phyloP scores from a whole-genome alignment of 1,140 invertebrate species.

The Oryzaephilus surinamensis region DNA sequence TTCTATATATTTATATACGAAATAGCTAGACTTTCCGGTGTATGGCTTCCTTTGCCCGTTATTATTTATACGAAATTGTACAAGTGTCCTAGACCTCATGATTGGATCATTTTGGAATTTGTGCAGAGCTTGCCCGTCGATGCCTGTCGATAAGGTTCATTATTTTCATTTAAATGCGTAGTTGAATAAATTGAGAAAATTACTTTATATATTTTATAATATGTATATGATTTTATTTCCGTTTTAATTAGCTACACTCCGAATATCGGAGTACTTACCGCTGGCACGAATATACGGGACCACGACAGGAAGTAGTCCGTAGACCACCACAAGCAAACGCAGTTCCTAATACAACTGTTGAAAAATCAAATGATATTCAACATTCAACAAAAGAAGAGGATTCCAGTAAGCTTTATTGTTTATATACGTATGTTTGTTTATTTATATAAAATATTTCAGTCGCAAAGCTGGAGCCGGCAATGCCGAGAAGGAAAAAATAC shows the following conservation, averaged over 20 bases:
- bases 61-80: slow-evolving; percentile 8
- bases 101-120: slow-evolving; percentile 91
- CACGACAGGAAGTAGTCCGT: slow-evolving; percentile 46
- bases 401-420: slow-evolving; percentile 9
- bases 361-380: slow-evolving; percentile 29
- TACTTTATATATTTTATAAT: not conserved
- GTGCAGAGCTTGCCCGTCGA: slow-evolving; percentile 84
- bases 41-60: slow-evolving; percentile 19
- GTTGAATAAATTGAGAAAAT: not conserved
- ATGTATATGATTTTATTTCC: not conserved
- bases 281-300: slow-evolving; percentile 81
- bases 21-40: slow-evolving; percentile 13
- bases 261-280: slow-evolving; percentile 86
- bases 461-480: slow-evolving; percentile 60
- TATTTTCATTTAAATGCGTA: not conserved
- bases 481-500: slow-evolving; percentile 76
- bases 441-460: no score
- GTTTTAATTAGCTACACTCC: slow-evolving; percentile 66
- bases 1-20: no score
- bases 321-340: slow-evolving; percentile 50
- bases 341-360: no score
- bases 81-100: slow-evolving; percentile 47
- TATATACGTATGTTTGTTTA: no score
- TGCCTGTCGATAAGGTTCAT: slow-evolving; percentile 85
- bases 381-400: slow-evolving; percentile 16